Evolutionary conservation across 2,113 vertebrate species (phyloP).

Genomic region (Pao palembangensis): DNA sequence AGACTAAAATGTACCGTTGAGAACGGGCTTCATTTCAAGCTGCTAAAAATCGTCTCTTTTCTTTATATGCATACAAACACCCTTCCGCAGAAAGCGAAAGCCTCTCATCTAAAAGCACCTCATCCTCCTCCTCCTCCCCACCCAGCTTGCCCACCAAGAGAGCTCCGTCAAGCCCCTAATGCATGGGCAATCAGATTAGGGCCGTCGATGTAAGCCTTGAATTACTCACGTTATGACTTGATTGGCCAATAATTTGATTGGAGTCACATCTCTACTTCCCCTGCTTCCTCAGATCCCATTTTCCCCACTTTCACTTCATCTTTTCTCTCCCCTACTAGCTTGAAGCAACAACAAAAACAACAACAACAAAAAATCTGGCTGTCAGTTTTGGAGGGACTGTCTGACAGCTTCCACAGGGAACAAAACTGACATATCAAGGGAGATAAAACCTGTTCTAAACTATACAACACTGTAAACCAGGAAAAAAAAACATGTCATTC

Average conservation of each 20-base stretch:
- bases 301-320: slow-evolving; percentile 44
- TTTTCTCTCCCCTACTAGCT: slow-evolving; percentile 17
- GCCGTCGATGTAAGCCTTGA: slow-evolving; percentile 81
- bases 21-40: slow-evolving; percentile 25
- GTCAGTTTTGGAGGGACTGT: slow-evolving; percentile 44
- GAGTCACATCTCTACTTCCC: slow-evolving; percentile 81
- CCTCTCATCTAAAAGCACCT: slow-evolving; percentile 48
- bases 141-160: slow-evolving; percentile 70
- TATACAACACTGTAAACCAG: slow-evolving; percentile 25
- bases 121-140: slow-evolving; percentile 32
- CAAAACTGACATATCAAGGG: slow-evolving; percentile 41
- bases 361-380: slow-evolving; percentile 38
- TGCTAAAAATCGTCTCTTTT: slow-evolving; percentile 14
- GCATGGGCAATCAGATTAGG: slow-evolving; percentile 86
- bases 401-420: slow-evolving; percentile 50
- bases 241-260: slow-evolving; percentile 93
- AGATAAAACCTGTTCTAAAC: slow-evolving; percentile 9
- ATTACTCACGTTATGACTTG: slow-evolving; percentile 88
- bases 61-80: slow-evolving; percentile 14
- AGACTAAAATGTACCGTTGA: not conserved
- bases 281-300: slow-evolving; percentile 27
- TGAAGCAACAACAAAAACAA: slow-evolving; percentile 41
- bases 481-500: slow-evolving; percentile 22
- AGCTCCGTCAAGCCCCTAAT: slow-evolving; percentile 80
- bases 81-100: slow-evolving; percentile 25